Percentiles rank a stretch among this genome's conserved stretches.
Evolutionary conservation across 2,797 vertebrate species (phyloP).

Genomic region (Leucoraja ocellata): DNA sequence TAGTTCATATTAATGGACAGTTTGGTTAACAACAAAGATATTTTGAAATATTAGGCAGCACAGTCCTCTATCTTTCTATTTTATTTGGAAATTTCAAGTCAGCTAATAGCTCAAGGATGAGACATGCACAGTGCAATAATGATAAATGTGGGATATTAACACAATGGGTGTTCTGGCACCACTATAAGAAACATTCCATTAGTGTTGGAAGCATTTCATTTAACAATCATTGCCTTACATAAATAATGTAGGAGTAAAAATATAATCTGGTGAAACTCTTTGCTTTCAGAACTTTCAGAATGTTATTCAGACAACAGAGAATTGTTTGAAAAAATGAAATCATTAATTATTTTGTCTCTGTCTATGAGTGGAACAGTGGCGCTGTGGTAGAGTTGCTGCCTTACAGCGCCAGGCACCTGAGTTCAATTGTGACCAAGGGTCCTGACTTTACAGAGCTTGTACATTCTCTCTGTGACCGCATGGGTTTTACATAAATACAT

Average conservation of each 20-base stretch:
- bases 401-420: no score
- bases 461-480: no score
- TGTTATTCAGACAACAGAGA: not conserved
- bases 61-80: not conserved
- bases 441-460: no score
- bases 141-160: not conserved
- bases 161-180: not conserved
- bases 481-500: no score
- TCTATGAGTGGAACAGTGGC: no score
- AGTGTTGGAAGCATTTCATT: not conserved
- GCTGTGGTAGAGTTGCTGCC: no score
- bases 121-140: not conserved
- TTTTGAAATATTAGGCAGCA: not conserved
- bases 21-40: not conserved
- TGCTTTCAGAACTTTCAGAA: not conserved
- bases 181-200: not conserved
- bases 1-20: not conserved
- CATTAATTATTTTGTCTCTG: no score
- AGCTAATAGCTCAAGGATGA: not conserved
- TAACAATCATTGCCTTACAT: not conserved
- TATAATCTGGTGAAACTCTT: not conserved
- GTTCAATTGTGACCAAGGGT: no score
- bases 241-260: not conserved
- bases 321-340: no score
- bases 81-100: not conserved